Conservation (phyloP, 2,113 vertebrate species). For the Columba janthina region DNA sequence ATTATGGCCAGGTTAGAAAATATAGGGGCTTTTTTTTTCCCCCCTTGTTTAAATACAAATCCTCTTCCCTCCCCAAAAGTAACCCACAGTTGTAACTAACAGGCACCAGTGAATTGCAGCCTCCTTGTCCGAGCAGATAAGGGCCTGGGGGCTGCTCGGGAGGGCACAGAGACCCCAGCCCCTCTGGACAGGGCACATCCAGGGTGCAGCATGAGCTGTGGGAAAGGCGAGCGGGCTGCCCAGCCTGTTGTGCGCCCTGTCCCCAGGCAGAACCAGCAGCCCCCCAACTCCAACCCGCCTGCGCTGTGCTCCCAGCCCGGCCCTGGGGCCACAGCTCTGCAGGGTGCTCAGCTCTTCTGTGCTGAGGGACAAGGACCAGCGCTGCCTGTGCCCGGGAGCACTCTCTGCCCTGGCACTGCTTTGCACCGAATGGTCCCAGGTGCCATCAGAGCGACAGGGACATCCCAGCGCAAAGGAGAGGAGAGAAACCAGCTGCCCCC, state of each 20-base stretch:
- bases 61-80: neutral
- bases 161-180: neutral
- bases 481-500: neutral
- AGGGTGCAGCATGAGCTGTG: neutral
- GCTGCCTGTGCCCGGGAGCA: neutral
- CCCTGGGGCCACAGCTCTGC: neutral
- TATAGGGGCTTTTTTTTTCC: neutral
- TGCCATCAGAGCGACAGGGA: neutral
- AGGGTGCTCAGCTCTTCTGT: neutral
- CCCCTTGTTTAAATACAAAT: conserved; percentile 1
- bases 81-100: neutral
- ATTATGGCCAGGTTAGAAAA: conserved; percentile 46
- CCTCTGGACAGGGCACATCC: neutral
- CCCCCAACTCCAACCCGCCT: neutral
- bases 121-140: neutral
- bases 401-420: neutral
- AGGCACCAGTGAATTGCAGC: neutral
- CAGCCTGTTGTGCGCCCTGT: neutral
- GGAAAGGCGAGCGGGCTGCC: neutral
- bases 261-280: neutral
- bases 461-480: neutral
- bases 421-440: fast-evolving
- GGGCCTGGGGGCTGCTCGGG: neutral
- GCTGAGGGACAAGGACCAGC: neutral
- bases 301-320: neutral